These are phyloP conservation scores for Diplolepis rosae DNA, from an alignment of 2,888 invertebrate species.

Conservation along the genomic window DNA sequence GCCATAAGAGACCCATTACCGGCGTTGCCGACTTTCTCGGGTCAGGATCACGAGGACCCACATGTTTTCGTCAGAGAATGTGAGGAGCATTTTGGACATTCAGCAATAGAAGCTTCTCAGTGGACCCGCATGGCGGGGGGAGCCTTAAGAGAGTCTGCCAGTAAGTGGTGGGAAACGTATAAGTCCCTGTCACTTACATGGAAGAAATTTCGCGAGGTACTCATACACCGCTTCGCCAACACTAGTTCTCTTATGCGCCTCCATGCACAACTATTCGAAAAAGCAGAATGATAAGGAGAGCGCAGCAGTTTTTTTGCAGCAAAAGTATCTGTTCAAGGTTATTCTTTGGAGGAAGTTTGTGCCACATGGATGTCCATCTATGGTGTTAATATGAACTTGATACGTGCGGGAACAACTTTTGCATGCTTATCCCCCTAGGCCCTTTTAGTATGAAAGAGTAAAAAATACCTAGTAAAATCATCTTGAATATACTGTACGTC, in stretches of 20 bases:
- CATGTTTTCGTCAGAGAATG: conserved; percentile 3
- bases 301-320: not conserved
- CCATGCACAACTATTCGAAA: not conserved
- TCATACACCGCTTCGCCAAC: conserved; percentile 25
- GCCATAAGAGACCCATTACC: not conserved
- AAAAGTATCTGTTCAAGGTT: conserved; percentile 1
- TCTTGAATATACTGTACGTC: conserved; percentile 92
- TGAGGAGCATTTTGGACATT: not conserved
- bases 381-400: not conserved
- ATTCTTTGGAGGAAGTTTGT: not conserved
- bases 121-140: not conserved
- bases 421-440: too few relatives aligned
- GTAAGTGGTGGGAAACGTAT: conserved; percentile 36
- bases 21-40: not conserved
- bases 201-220: conserved; percentile 26
- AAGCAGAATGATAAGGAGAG: conserved; percentile 19
- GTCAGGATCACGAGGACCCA: conserved; percentile 35
- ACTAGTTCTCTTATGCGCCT: not conserved
- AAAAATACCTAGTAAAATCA: conserved; percentile 85
- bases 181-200: conserved; percentile 25
- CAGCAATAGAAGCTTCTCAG: not conserved
- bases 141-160: conserved; percentile 34
- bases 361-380: not conserved
- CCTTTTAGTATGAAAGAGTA: too few relatives aligned
- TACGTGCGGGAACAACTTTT: too few relatives aligned